Conservation (phyloP, 1,140 invertebrate species). For the Choristoneura fumiferana region DNA sequence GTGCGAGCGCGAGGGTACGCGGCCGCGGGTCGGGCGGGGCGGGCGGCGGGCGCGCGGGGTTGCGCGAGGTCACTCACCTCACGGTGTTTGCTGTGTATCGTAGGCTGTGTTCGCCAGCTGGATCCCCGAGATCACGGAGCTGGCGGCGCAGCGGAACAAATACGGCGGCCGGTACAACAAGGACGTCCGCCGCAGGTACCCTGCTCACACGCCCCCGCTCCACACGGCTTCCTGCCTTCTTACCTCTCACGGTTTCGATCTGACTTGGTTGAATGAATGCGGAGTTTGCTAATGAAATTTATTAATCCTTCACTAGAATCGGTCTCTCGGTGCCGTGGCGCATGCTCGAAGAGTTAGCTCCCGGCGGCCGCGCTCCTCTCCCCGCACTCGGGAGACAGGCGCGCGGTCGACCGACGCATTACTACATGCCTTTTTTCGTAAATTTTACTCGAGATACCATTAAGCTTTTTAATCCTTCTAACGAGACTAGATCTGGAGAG, state of each 20-base stretch:
- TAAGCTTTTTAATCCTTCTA: slow-evolving; percentile 78
- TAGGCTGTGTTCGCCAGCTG: slow-evolving; percentile 99
- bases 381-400: slow-evolving; percentile 65
- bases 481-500: slow-evolving; percentile 77
- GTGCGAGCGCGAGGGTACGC: slow-evolving; percentile 69
- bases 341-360: slow-evolving; percentile 79
- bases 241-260: slow-evolving; percentile 74
- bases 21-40: slow-evolving; percentile 56
- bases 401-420: slow-evolving; percentile 76
- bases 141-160: slow-evolving; percentile 97
- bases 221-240: slow-evolving; percentile 70
- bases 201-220: slow-evolving; percentile 77
- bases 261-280: slow-evolving; percentile 79
- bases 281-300: slow-evolving; percentile 80
- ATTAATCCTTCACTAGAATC: slow-evolving; percentile 80
- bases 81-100: slow-evolving; percentile 79
- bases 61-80: slow-evolving; percentile 61
- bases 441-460: slow-evolving; percentile 74
- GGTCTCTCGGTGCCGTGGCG: slow-evolving; percentile 80
- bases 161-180: slow-evolving; percentile 98
- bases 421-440: slow-evolving; percentile 77
- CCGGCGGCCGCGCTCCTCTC: slow-evolving; percentile 74
- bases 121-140: slow-evolving; percentile 99
- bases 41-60: slow-evolving; percentile 50
- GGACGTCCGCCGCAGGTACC: slow-evolving; percentile 98